Conservation (phyloP, 2,888 invertebrate species). For the Pristionchus mayeri region DNA sequence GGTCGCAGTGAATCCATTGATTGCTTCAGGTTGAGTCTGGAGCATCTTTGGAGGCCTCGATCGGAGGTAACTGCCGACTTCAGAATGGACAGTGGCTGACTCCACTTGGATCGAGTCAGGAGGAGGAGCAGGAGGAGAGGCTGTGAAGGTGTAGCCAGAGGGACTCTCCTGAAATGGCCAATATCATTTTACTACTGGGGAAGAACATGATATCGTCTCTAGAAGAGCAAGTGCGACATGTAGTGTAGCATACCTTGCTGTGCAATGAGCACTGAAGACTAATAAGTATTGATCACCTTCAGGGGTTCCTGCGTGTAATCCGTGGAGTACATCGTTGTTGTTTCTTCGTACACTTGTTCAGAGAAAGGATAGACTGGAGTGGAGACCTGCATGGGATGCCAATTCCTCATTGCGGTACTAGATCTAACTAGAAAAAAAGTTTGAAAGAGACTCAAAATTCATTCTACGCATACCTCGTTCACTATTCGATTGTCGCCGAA, state of each 20-base stretch:
- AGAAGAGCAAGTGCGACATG: too few species aligned
- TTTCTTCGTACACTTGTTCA: background rate
- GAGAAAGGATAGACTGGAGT: background rate
- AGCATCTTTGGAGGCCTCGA: slow-evolving; percentile 13
- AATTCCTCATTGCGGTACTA: background rate
- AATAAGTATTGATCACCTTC: background rate
- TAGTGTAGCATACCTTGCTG: too few species aligned
- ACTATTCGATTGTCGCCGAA: background rate
- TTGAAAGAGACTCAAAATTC: too few species aligned
- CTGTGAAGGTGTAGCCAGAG: background rate
- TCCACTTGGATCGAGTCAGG: background rate
- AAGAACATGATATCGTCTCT: too few species aligned
- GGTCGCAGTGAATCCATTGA: background rate
- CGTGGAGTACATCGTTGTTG: background rate
- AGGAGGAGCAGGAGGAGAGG: background rate
- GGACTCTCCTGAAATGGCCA: background rate
- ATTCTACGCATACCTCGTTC: background rate
- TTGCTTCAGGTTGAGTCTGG: background rate
- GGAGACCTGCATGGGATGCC: background rate
- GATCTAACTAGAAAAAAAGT: too few species aligned
- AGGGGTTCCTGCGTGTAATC: background rate
- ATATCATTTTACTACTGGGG: too few species aligned
- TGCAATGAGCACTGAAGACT: too few species aligned
- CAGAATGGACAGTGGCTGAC: background rate
- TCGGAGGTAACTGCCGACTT: slow-evolving; percentile 4